Base-by-base conservation (phyloP, 2,888 invertebrate genomes). In the Pristionchus japonicus region DNA sequence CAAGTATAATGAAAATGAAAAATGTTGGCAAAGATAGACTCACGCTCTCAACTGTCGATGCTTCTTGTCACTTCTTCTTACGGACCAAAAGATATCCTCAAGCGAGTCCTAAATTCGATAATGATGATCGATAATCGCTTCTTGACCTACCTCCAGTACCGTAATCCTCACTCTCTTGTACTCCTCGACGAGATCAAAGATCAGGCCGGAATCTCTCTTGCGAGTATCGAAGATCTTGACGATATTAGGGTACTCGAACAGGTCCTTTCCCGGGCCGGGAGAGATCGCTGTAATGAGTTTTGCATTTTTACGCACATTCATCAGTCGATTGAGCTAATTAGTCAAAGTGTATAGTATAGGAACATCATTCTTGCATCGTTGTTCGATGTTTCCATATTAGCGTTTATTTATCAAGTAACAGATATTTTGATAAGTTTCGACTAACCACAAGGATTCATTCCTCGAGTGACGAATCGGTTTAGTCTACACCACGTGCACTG, bases 131-230 rank as follows among this genome's bases (percentile, higher is more conserved):
- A 61, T 61, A 3, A 9, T 61, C 27, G 15, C n/a, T 9, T 23
- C 2, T 31, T 3, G 37, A 40, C 70, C n/a, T 11, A 77, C 77
- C 23, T 77, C 77, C 0, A 77, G 43, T 13, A 77, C 77, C 15
- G 77, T 77, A 43, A 77, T 77, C 34, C 77, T 34, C 47, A 77
- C 77, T 4, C 77, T n/a, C 37, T 77, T 77, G 15, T 77, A 77
- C 47, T 77, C 77, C 6, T 77, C 77, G 43, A 77, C 77, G 77
- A 77, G 77, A 77, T 77, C 77, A 77, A 77, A 77, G 77, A 77
- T 77, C 43, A 77, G 43, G n/a, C 20, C 77, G 17, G 43, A 43
- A 27, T 77, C 77, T 23, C 77, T 40, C 47, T 77, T 77, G 23
- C 77, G 43, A 23, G 77, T 77, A 13, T 77, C 77, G 77, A 77